A percentile compares a stretch with the other conserved stretches of the same genome.
Evolutionary conservation across 2,888 invertebrate genomes (phyloP).

Genomic region (Campoplex nolae): DNA sequence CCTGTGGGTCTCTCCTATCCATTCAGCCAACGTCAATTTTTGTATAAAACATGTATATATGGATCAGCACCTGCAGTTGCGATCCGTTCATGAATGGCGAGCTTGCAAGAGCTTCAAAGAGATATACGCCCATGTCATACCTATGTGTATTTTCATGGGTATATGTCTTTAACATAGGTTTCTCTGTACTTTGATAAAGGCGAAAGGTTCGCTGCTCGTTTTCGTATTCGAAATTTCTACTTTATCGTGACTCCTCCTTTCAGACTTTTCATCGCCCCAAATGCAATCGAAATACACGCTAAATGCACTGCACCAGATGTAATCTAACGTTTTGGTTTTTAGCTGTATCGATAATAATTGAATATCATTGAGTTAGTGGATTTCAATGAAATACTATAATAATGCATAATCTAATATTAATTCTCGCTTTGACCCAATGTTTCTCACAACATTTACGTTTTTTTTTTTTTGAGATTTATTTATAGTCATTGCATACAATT

Average conservation of each 20-base stretch:
- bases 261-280: background rate
- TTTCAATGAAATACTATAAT: background rate
- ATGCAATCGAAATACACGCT: background rate
- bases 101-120: slow-evolving; percentile 44
- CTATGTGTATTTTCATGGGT: background rate
- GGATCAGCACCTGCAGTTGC: slow-evolving; percentile 28
- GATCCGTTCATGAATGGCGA: slow-evolving; percentile 34
- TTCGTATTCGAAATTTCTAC: slow-evolving; percentile 25
- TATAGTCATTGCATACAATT: background rate
- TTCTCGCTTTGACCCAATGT: background rate
- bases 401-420: background rate
- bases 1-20: slow-evolving; percentile 35
- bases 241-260: background rate
- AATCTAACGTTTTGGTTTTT: background rate
- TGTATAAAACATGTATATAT: slow-evolving; percentile 34
- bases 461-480: background rate
- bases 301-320: background rate
- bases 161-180: background rate
- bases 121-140: slow-evolving; percentile 1
- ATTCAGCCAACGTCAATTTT: slow-evolving; percentile 48
- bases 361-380: background rate
- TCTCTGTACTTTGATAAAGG: slow-evolving; percentile 19
- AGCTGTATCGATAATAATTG: background rate
- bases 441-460: background rate
- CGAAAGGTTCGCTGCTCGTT: slow-evolving; percentile 16